These are phyloP conservation scores for Holotrichia oblita DNA, from an alignment of 1,140 invertebrate genomes.

Conservation along the genomic window DNA sequence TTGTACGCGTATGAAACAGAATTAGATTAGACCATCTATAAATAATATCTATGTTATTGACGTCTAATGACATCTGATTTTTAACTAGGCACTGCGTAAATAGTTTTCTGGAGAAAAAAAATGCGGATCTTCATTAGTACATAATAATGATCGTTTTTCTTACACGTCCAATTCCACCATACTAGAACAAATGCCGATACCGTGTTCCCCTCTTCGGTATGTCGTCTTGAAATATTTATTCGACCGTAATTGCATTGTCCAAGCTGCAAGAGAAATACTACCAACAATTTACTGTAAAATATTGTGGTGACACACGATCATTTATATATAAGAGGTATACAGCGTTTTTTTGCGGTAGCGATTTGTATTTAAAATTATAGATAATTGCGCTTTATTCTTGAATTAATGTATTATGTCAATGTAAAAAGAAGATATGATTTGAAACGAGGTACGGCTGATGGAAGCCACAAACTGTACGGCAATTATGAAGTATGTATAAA, in stretches of 20 bases:
- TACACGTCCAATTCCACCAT: neutral
- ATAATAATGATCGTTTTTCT: neutral
- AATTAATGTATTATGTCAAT: constrained; percentile 38
- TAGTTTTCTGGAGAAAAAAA: no score
- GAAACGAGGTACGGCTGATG: neutral
- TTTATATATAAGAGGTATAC: neutral
- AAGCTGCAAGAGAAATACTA: constrained; percentile 19
- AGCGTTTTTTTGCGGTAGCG: neutral
- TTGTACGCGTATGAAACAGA: no score
- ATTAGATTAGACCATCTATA: no score
- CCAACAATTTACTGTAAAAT: constrained; percentile 20
- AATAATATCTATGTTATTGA: no score
- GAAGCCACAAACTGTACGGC: constrained; percentile 7
- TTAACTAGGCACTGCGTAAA: no score
- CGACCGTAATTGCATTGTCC: constrained; percentile 11
- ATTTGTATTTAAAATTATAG: constrained; percentile 28
- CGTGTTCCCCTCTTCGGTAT: neutral
- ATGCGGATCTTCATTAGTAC: no score
- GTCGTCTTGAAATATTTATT: constrained; percentile 12
- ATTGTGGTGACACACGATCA: constrained; percentile 29
- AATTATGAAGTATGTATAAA: constrained; percentile 36
- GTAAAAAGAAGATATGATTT: constrained; percentile 38
- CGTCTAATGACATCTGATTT: no score
- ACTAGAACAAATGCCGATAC: neutral
- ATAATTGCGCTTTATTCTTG: constrained; percentile 30